Base-by-base conservation (phyloP, 1,140 invertebrate species). In the Drosophila sucinea region DNA sequence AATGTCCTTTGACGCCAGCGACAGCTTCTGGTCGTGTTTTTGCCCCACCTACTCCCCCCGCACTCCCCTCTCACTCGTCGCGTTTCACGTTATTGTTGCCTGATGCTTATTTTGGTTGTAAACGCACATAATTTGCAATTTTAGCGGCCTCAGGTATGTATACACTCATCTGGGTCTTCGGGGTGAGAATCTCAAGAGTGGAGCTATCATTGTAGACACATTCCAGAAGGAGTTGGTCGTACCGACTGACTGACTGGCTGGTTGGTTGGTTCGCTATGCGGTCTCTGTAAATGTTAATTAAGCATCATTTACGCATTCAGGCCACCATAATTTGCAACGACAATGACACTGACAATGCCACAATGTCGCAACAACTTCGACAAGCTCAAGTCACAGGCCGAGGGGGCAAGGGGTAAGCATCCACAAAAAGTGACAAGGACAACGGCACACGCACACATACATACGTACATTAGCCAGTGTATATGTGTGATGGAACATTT, bases 291-390 rank as follows among this genome's bases (percentile, higher is more conserved):
- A 86, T 86, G 82, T 86, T 86, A 86, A 86, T 86, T 86, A 86
- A 85, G 82, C 82, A 85, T 85, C 79, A 85, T 85, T 85, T 85
- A 85, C 82, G 82, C 82, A 85, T 85, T 85, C 83, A 76, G 82
- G 83, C 83, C 79, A 83, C 83, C 82, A 85, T 85, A 85, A 85
- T 85, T 85, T 81, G 81, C 81, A 81, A 67, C 41, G 82, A 85
- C 82, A 87, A 87, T 81, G 63, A 76, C 73, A 76, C 73, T 76
- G 73, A 76, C 73, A 76, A 74, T 68, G 74, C 74, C 70, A 85
- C 77, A 84, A 84, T 84, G 81, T 85, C 84, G 78, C 82, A 78
- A 86, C 79, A 86, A 82, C 74, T 86, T 79, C 78, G 82, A 86
- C 82, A 86, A 76, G 79, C 62, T 65, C 41, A 65, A 60, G 79